Percentiles rank a stretch among this genome's conserved stretches.
Conservation (phyloP, 1,140 invertebrate species). For the Gryllus bimaculatus region DNA sequence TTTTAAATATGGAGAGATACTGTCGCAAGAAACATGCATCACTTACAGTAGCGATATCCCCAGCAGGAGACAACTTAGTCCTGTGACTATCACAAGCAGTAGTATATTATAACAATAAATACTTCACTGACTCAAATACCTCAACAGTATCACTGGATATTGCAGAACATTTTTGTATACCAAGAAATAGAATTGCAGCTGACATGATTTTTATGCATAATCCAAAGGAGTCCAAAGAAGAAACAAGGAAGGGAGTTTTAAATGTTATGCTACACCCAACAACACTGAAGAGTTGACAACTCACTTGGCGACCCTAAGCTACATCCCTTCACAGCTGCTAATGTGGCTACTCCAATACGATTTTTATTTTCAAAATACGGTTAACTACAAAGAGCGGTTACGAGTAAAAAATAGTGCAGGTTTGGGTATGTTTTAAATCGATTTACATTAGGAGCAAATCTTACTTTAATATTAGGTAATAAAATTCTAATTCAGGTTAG, state of each 20-base stretch:
- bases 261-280: slow-evolving; percentile 4
- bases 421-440: too few relatives aligned
- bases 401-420: too few relatives aligned
- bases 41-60: not conserved
- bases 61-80: not conserved
- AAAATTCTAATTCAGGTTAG: too few relatives aligned
- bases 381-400: too few relatives aligned
- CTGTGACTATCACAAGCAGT: not conserved
- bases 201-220: not conserved
- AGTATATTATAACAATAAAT: not conserved
- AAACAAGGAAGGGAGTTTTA: not conserved
- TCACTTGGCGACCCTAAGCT: not conserved
- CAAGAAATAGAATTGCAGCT: too few relatives aligned
- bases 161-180: not conserved
- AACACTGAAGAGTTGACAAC: not conserved
- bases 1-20: not conserved
- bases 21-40: not conserved
- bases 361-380: too few relatives aligned
- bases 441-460: too few relatives aligned
- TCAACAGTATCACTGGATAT: slow-evolving; percentile 4
- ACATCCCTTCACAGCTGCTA: not conserved
- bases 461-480: too few relatives aligned
- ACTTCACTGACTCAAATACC: not conserved
- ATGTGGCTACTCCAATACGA: too few relatives aligned
- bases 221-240: not conserved